phyloP scores from a whole-genome alignment of 2,888 invertebrate species.

The Synanthedon vespiformis region DNA sequence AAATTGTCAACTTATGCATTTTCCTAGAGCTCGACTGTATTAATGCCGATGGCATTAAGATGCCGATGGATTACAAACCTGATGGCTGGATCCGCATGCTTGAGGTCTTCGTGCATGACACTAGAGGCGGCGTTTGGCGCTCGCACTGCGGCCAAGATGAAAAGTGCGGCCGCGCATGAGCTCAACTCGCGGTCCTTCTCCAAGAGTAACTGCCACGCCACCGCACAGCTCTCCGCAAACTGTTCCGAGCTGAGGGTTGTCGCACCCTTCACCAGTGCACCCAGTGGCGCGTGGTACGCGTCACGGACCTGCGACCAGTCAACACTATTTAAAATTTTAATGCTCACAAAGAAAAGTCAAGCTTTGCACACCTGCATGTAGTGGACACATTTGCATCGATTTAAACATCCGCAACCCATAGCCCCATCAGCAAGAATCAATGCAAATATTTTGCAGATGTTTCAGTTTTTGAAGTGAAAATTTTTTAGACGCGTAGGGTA shows the following conservation, averaged over 20 bases:
- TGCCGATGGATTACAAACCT: too few relatives aligned
- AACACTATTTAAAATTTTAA: background rate
- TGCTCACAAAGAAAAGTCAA: too few relatives aligned
- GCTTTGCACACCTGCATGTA: too few relatives aligned
- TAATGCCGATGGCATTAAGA: too few relatives aligned
- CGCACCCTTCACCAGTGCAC: constrained; percentile 89
- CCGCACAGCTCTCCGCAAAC: constrained; percentile 88
- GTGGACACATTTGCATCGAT: too few relatives aligned
- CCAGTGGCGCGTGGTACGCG: constrained; percentile 90
- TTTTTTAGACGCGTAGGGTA: too few relatives aligned
- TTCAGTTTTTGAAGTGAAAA: too few relatives aligned
- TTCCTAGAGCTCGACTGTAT: too few relatives aligned
- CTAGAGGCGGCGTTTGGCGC: constrained; percentile 90
- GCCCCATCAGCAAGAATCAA: background rate
- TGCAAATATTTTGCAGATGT: background rate
- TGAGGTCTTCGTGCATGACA: constrained; percentile 89
- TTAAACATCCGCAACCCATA: too few relatives aligned
- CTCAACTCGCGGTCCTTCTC: constrained; percentile 92
- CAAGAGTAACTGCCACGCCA: constrained; percentile 94
- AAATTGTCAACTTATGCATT: too few relatives aligned
- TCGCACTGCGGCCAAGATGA: constrained; percentile 93
- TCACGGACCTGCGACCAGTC: constrained; percentile 77
- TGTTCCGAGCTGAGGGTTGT: constrained; percentile 89
- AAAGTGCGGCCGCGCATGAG: constrained; percentile 87
- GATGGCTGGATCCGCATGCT: constrained; percentile 84